phyloP scores from a whole-genome alignment of 2,797 vertebrate species.

The Sandelia bainsii region DNA sequence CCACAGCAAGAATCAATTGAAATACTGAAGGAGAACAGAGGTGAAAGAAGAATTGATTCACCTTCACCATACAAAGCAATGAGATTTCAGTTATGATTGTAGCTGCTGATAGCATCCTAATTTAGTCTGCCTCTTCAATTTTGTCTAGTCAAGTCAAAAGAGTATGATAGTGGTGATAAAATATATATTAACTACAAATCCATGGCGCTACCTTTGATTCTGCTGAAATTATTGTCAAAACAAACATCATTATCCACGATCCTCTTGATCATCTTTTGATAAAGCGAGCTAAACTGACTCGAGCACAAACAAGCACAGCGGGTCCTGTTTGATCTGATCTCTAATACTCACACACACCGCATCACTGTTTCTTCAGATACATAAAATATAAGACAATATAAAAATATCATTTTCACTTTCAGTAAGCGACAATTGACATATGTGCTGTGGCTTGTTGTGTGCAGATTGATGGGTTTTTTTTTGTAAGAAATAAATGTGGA shows the following conservation, averaged over 20 bases:
- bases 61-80: constrained; percentile 1
- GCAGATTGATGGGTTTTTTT: not conserved
- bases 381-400: constrained; percentile 15
- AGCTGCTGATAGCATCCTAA: constrained; percentile 26
- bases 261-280: constrained; percentile 47
- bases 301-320: constrained; percentile 20
- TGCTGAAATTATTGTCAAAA: constrained; percentile 10
- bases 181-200: constrained; percentile 28
- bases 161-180: constrained; percentile 40
- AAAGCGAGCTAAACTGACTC: constrained; percentile 10
- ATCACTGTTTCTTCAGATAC: constrained; percentile 1
- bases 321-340: constrained; percentile 15
- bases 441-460: not conserved
- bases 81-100: constrained; percentile 11
- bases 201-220: constrained; percentile 15
- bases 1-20: not conserved
- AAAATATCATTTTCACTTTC: constrained; percentile 16
- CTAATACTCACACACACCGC: not conserved
- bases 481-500: not conserved
- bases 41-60: constrained; percentile 23
- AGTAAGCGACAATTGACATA: constrained; percentile 4
- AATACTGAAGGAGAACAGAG: constrained; percentile 12
- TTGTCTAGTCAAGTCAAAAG: constrained; percentile 29
- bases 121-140: not conserved
- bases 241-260: constrained; percentile 36